phyloP scores from a whole-genome alignment of 2,113 vertebrate species.

The Cebus imitator region DNA sequence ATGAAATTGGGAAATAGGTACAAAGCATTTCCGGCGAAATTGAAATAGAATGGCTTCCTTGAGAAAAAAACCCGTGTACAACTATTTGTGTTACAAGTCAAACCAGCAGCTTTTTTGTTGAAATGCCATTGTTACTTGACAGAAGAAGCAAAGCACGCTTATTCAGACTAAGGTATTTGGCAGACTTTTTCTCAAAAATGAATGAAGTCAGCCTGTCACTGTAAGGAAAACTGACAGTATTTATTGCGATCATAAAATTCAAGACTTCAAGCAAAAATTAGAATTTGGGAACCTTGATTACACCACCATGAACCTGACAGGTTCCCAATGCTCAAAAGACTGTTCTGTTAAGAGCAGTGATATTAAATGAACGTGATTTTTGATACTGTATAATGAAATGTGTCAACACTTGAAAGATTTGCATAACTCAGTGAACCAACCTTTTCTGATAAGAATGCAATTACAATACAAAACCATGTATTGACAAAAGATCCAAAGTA shows the following conservation, averaged over 20 bases:
- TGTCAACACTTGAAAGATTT: slow-evolving; percentile 20
- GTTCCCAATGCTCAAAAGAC: not conserved
- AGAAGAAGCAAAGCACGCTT: not conserved
- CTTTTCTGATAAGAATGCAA: slow-evolving; percentile 33
- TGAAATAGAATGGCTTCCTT: not conserved
- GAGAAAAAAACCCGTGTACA: not conserved
- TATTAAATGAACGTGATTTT: not conserved
- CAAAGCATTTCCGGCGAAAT: not conserved
- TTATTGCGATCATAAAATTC: slow-evolving; percentile 33
- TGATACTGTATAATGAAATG: slow-evolving; percentile 14
- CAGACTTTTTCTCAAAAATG: slow-evolving; percentile 46
- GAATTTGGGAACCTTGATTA: slow-evolving; percentile 33
- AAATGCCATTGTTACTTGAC: not conserved
- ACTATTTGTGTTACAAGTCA: not conserved
- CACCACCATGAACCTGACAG: not conserved
- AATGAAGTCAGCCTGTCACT: slow-evolving; percentile 22
- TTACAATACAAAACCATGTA: not conserved
- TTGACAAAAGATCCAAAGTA: not conserved
- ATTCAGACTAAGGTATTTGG: not conserved
- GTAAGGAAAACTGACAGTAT: slow-evolving; percentile 16
- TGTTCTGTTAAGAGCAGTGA: not conserved
- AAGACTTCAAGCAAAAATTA: not conserved
- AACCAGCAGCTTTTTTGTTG: not conserved
- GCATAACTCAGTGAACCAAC: not conserved
- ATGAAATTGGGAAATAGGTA: not conserved